phyloP scores from a whole-genome alignment of 2,888 invertebrate species.

The Epirrhoe alternata region DNA sequence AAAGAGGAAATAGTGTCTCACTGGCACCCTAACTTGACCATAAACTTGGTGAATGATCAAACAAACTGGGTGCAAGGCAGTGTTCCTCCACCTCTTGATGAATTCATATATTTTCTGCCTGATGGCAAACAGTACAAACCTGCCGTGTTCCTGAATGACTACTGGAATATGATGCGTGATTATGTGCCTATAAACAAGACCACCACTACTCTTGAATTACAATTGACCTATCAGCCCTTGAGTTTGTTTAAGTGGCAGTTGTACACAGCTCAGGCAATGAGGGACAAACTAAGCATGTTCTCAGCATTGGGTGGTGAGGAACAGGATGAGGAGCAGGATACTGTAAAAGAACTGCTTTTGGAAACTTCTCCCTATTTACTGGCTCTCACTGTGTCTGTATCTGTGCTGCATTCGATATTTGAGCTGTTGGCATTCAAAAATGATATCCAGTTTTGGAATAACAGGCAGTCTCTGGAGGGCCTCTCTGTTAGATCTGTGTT shows the following conservation, averaged over 20 bases:
- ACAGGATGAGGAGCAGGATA: slow-evolving; percentile 94
- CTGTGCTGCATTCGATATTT: slow-evolving; percentile 98
- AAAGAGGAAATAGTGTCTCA: slow-evolving; percentile 97
- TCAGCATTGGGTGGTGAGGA: slow-evolving; percentile 89
- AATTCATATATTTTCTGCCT: slow-evolving; percentile 95
- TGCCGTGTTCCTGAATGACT: slow-evolving; percentile 97
- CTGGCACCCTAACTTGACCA: slow-evolving; percentile 99
- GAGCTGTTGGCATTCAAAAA: slow-evolving; percentile 99
- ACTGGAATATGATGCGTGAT: slow-evolving; percentile 99
- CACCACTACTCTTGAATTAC: slow-evolving; percentile 88
- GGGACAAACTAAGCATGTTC: slow-evolving; percentile 92
- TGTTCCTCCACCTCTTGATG: slow-evolving; percentile 96
- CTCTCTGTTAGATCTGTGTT: slow-evolving; percentile 99
- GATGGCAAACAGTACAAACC: slow-evolving; percentile 95
- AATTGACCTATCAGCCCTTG: slow-evolving; percentile 93
- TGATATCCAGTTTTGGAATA: slow-evolving; percentile 99
- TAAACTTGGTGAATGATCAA: slow-evolving; percentile 98
- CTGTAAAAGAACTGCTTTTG: slow-evolving; percentile 95
- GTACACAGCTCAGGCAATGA: slow-evolving; percentile 98
- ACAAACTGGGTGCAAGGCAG: slow-evolving; percentile 96
- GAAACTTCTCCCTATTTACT: slow-evolving; percentile 98
- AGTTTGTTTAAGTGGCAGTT: slow-evolving; percentile 99
- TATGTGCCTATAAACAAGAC: slow-evolving; percentile 96
- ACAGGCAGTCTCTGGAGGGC: slow-evolving; percentile 97
- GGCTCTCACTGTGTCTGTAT: slow-evolving; percentile 95